A percentile compares a stretch with the other conserved stretches of the same genome.
Conservation (phyloP, 2,113 vertebrate species). For the Colistium nudipinnis region DNA sequence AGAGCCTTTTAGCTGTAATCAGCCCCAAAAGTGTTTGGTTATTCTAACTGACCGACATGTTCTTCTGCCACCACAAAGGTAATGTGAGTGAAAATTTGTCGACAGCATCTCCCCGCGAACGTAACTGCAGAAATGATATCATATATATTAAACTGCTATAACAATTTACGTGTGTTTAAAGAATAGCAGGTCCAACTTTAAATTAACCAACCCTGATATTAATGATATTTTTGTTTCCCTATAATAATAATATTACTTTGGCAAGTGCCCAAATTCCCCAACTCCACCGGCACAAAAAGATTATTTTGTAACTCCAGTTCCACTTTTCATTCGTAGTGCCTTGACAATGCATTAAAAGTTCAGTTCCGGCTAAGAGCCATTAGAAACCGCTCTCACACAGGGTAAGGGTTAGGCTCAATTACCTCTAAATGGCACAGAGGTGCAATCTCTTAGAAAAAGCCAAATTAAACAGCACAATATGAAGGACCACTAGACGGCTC, state of each 20-base stretch:
- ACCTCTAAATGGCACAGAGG: constrained; percentile 26
- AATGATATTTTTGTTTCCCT: not conserved
- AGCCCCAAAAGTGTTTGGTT: too few relatives aligned
- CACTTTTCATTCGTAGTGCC: constrained; percentile 3
- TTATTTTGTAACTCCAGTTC: constrained; percentile 1
- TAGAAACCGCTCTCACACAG: constrained; percentile 17
- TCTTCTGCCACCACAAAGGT: too few relatives aligned
- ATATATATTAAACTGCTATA: too few relatives aligned
- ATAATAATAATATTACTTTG: not conserved
- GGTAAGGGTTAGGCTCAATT: constrained; percentile 15
- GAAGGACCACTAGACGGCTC: constrained; percentile 35
- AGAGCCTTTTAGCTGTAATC: too few relatives aligned
- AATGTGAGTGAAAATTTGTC: too few relatives aligned
- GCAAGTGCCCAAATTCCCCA: not conserved
- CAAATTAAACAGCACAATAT: constrained; percentile 7
- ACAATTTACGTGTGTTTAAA: too few relatives aligned
- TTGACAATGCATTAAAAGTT: constrained; percentile 20
- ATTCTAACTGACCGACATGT: too few relatives aligned
- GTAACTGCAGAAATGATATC: too few relatives aligned
- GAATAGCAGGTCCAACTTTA: not conserved
- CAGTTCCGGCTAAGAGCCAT: constrained; percentile 11
- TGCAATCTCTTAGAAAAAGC: constrained; percentile 29
- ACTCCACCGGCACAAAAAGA: not conserved
- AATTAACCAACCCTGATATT: too few relatives aligned
- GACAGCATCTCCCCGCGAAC: too few relatives aligned